Conservation (phyloP, 2,113 vertebrate species). For the Lethenteron reissneri region DNA sequence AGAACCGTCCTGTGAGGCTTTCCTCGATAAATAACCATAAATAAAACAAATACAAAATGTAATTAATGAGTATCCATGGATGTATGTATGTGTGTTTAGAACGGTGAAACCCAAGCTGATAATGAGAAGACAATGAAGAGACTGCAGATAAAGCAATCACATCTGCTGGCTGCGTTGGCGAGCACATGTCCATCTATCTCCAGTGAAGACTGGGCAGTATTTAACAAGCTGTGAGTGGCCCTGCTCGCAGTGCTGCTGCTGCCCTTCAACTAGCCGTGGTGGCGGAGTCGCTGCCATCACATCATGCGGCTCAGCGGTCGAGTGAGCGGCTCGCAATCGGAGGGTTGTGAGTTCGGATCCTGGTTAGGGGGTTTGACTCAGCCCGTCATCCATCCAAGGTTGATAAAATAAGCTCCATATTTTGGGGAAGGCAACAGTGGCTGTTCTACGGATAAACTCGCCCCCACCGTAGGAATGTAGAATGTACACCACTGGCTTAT, state of each 20-base stretch:
- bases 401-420: too few relatives aligned
- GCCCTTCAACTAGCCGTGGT: too few relatives aligned
- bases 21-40: background rate
- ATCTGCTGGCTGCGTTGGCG: constrained; percentile 39
- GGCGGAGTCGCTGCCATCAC: too few relatives aligned
- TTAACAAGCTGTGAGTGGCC: constrained; percentile 51
- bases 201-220: constrained; percentile 52
- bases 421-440: too few relatives aligned
- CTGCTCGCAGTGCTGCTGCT: background rate
- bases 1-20: background rate
- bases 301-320: too few relatives aligned
- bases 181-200: constrained; percentile 47
- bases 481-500: too few relatives aligned
- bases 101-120: constrained; percentile 22
- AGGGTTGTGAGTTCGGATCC: too few relatives aligned
- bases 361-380: too few relatives aligned
- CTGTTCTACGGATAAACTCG: too few relatives aligned
- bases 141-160: constrained; percentile 31
- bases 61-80: background rate
- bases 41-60: background rate
- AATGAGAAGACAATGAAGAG: constrained; percentile 23
- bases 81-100: constrained; percentile 21
- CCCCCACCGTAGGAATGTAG: too few relatives aligned
- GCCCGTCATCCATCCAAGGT: too few relatives aligned
- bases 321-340: too few relatives aligned